Percentiles rank a stretch among this genome's conserved stretches.
phyloP scores from a whole-genome alignment of 2,113 vertebrate genomes.

The Sphyrna mokarran region DNA sequence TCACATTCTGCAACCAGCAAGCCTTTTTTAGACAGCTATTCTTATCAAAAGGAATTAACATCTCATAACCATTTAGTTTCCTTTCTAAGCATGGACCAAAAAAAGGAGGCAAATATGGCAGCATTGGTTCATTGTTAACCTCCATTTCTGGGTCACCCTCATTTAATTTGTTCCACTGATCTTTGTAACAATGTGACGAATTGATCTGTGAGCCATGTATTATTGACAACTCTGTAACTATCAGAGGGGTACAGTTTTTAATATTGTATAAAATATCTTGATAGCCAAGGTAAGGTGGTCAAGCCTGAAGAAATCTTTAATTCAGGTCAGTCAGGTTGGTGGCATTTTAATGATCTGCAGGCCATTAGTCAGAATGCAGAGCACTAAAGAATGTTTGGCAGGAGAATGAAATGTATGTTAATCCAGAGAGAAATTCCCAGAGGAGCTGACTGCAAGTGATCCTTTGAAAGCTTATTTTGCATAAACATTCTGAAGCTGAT shows the following conservation, averaged over 20 bases:
- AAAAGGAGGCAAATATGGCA: background rate
- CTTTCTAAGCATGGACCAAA: background rate
- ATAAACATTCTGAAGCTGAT: background rate
- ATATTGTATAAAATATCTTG: background rate
- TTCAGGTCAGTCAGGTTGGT: background rate
- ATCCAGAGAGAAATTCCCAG: background rate
- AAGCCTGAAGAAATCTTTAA: background rate
- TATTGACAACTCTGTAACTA: background rate
- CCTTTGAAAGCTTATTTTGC: background rate
- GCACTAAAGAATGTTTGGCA: background rate
- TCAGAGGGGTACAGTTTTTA: background rate
- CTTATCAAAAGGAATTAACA: background rate
- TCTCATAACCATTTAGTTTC: background rate
- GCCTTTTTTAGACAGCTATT: background rate
- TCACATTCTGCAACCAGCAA: background rate
- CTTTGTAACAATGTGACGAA: background rate
- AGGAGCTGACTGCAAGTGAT: background rate
- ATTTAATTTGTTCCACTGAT: background rate
- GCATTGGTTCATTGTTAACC: background rate
- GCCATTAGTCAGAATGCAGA: background rate
- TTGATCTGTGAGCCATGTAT: background rate
- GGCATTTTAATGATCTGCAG: background rate
- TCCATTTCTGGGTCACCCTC: background rate
- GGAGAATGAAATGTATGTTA: background rate
- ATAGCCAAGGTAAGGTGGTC: background rate